These are phyloP conservation scores for Sebastes hubbsi DNA, from an alignment of 2,797 vertebrate species.

Conservation along the genomic window DNA sequence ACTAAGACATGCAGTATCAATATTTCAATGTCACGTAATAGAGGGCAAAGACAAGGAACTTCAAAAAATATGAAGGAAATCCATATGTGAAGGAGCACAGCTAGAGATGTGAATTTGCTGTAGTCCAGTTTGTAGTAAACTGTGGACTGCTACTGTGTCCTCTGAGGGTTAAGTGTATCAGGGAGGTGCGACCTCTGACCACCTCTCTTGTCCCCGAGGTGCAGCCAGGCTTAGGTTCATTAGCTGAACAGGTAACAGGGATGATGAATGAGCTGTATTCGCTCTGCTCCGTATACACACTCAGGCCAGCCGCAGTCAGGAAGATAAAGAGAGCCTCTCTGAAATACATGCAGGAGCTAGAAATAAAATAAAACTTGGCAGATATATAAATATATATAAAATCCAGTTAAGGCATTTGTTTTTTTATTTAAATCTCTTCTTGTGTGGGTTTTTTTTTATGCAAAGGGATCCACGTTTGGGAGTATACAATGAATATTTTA, in stretches of 20 bases:
- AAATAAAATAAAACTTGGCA: conserved; percentile 9
- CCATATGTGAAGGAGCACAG: neutral
- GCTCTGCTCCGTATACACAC: neutral
- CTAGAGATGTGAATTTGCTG: neutral
- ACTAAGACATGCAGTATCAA: neutral
- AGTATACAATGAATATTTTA: neutral
- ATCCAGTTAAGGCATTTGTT: neutral
- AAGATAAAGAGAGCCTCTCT: conserved; percentile 23
- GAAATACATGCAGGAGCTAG: neutral
- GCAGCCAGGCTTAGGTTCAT: conserved; percentile 43
- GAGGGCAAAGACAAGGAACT: neutral
- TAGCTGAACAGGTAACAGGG: conserved; percentile 40
- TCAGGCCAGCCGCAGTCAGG: neutral
- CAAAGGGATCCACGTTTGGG: neutral
- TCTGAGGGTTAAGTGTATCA: neutral
- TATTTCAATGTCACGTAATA: neutral
- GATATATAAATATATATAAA: neutral
- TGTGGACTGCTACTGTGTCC: neutral
- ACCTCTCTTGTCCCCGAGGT: conserved; percentile 26
- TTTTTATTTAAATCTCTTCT: neutral
- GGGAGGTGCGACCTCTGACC: conserved; percentile 22
- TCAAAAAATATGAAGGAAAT: neutral
- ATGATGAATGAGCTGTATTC: conserved; percentile 62
- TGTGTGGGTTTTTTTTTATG: neutral
- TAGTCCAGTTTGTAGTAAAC: neutral